Base-by-base conservation (phyloP, 2,113 vertebrate species). In the Halichoeres trimaculatus region DNA sequence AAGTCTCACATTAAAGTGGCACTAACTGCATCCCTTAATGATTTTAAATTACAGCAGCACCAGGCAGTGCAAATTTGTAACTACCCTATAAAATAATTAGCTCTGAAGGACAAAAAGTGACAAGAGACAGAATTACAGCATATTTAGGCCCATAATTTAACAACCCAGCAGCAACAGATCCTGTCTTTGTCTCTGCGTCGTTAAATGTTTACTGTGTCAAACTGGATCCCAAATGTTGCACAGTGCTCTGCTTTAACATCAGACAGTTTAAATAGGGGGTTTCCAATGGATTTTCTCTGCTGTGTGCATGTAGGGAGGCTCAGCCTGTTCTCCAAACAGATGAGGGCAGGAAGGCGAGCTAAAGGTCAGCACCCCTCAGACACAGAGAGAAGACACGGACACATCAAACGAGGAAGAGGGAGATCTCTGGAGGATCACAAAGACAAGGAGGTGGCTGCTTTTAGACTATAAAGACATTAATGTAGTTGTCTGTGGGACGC, bases 231-330 rank as follows among this genome's bases (percentile, higher is more conserved):
- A 56, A 89, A 80, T 87, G 85, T 90, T 89, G 71, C 85, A 70
- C 50, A 51, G 11, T 36, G 59, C 52, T 52, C 23, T 10, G 36
- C 57, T 67, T 56, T 69, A 63, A 78, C 81, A 58, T 75, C 50
- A 55, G 43, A 47, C 48, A 59, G 12, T 72, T 69, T 81, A 55
- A 38, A 75, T 23, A 10, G 17, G 22, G 77, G 75, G 76, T 81
- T 83, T 83, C 64, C 13, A 84, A 91, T 86, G 73, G 76, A 91
- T 89, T 89, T 47, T 82, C 77, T 81, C 65, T 78, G 86, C 68
- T 70, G 59, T 23, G 64, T 12, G 54, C 24, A 5, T 2, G 52
- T 51, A 64, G 76, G 60, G 73, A 22, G 55, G 61, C 51, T 74
- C 17, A 1, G 23, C 67, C 77, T 53, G 60, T 35, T 62, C 83